Evolutionary conservation across 2,797 vertebrate genomes (phyloP), one percentile per base, ranked within the genome.

Genomic region (Falco biarmicus): DNA sequence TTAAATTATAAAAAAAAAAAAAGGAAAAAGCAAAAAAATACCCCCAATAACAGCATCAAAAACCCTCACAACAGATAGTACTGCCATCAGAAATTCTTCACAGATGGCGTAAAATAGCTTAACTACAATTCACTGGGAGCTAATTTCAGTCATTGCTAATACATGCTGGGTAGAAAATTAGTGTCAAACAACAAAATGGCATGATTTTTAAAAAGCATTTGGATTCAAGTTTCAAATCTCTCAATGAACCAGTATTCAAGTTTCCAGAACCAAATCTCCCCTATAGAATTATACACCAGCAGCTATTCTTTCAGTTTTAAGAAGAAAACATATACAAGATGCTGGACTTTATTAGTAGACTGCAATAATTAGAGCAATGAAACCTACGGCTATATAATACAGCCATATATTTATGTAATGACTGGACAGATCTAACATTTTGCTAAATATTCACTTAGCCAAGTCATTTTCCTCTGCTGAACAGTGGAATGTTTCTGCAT

Each of bases 111-210:
- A 96, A 98, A 98, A 98, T 74, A 97, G 95, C 94, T 97, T 97
- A 98, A 97, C 95, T 97, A 78, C 96, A 97, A 98, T 97, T 98
- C 97, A 97, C 94, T 97, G 83, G 94, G 97, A 98, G 97, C 95
- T 98, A 98, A 98, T 98, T 98, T 98, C 96, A 98, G 97, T 98
- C 97, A 95, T 94, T 97, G 96, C 90, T 97, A 96, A 96, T 97
- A 96, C 98, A 97, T 87, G 97, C 97, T 98, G 96, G 89, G 97
- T 95, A 96, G 98, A 97, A 98, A 98, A 98, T 98, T 98, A 98
- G 97, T 98, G 97, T 98, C 98, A 98, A 98, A 97, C 69, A 96
- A 98, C 94, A 98, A 98, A 98, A 97, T 97, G 76, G 94, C 97
- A 96, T 87, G 94, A 97, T 89, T 98, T 97, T 96, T 97, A 93